phyloP scores from a whole-genome alignment of 2,888 invertebrate genomes.

The Tetramorium bicarinatum region DNA sequence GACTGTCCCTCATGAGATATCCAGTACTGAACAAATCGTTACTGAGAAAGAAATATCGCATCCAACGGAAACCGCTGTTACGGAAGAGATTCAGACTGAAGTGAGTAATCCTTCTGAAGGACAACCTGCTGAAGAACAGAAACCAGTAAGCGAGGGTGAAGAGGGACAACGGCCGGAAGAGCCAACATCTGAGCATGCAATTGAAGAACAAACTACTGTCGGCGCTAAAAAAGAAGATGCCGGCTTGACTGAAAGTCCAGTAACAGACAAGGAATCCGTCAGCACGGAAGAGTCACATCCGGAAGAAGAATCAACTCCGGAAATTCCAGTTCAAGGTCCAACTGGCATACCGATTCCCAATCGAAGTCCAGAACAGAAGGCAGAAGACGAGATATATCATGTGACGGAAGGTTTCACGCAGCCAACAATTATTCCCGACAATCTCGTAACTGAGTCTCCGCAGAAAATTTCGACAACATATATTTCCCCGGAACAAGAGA shows the following conservation, averaged over 20 bases:
- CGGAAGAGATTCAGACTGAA: constrained; percentile 49
- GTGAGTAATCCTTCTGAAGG: constrained; percentile 11
- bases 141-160: too few relatives aligned
- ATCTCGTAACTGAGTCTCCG: constrained; percentile 76
- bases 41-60: constrained; percentile 40
- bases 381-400: constrained; percentile 79
- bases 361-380: constrained; percentile 79
- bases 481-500: constrained; percentile 67
- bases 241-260: constrained; percentile 32
- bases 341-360: constrained; percentile 78
- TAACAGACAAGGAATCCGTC: constrained; percentile 26
- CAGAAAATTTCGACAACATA: constrained; percentile 73
- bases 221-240: constrained; percentile 67
- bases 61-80: constrained; percentile 25
- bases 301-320: constrained; percentile 42
- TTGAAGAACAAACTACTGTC: constrained; percentile 39
- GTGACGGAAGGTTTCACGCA: constrained; percentile 75
- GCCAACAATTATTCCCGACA: constrained; percentile 73
- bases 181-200: constrained; percentile 50
- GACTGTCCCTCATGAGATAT: constrained; percentile 49
- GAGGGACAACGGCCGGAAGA: too few relatives aligned
- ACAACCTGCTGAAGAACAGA: too few relatives aligned
- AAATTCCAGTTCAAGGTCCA: constrained; percentile 75
- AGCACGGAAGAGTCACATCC: constrained; percentile 14
- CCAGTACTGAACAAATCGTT: constrained; percentile 62